Conservation (phyloP, 2,113 vertebrate species). For the Coracopsis vasa region DNA sequence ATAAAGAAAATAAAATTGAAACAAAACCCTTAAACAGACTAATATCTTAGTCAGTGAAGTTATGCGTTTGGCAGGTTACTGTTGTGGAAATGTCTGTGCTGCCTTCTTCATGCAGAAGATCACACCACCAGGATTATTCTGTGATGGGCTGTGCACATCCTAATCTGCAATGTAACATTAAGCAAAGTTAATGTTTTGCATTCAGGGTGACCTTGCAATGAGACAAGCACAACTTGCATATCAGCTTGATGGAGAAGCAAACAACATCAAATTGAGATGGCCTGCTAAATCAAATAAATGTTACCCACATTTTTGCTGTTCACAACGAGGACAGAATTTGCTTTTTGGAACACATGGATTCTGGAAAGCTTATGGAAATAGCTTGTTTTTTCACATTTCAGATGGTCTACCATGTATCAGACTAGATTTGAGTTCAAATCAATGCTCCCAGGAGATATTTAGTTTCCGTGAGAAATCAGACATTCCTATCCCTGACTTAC, state of each 20-base stretch:
- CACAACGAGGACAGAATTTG: not conserved
- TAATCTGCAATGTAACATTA: not conserved
- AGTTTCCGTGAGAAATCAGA: not conserved
- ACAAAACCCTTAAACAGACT: not conserved
- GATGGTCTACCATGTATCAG: not conserved
- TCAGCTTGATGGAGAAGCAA: not conserved
- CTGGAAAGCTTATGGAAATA: not conserved
- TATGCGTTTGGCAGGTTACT: not conserved
- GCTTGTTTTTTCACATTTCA: not conserved
- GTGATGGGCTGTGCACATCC: not conserved
- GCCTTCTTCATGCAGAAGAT: not conserved
- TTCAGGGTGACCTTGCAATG: not conserved
- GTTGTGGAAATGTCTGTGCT: not conserved
- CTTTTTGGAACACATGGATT: not conserved
- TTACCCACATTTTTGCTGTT: not conserved
- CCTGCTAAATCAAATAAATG: not conserved
- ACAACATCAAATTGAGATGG: fast-evolving
- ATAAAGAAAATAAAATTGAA: not conserved
- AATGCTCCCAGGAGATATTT: not conserved
- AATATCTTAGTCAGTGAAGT: not conserved
- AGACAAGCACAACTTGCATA: not conserved
- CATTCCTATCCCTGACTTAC: not conserved
- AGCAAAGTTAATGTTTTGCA: not conserved
- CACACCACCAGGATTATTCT: not conserved
- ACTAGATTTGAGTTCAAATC: not conserved